These are phyloP conservation scores for Pardosa pseudoannulata DNA, from an alignment of 2,888 invertebrate genomes.

Conservation along the genomic window DNA sequence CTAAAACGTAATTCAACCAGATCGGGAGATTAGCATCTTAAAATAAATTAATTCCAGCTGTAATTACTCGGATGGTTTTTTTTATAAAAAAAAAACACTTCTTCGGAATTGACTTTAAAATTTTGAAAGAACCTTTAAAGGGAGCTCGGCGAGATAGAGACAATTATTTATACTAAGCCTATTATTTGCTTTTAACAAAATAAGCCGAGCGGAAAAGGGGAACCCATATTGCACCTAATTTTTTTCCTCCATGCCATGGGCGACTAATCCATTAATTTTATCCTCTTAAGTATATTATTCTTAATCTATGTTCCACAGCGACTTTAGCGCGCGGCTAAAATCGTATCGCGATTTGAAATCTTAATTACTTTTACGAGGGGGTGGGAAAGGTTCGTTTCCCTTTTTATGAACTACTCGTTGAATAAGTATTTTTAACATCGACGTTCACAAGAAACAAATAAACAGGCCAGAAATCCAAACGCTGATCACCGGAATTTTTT, in stretches of 20 bases:
- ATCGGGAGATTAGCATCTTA: no score
- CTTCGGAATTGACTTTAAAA: no score
- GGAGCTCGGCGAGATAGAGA: background rate
- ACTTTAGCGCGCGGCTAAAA: constrained; percentile 10
- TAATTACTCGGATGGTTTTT: no score
- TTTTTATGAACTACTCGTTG: background rate
- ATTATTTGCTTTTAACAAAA: constrained; percentile 8
- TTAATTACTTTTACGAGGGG: constrained; percentile 44
- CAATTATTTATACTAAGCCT: background rate
- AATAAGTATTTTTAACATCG: background rate
- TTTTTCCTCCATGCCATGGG: background rate
- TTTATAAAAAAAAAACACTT: no score
- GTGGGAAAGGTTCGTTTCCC: no score
- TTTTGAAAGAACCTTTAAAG: background rate
- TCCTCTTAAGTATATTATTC: constrained; percentile 27
- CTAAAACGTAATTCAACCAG: no score
- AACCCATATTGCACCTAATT: background rate
- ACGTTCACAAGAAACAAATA: constrained; percentile 4
- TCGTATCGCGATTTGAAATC: constrained; percentile 38
- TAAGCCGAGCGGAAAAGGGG: background rate
- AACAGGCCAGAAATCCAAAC: background rate
- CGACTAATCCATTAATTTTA: constrained; percentile 42
- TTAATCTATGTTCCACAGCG: constrained; percentile 37
- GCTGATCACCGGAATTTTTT: constrained; percentile 4
- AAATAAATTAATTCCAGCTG: no score